These are phyloP conservation scores for Metridium senile DNA, from an alignment of 92 coral and sea anemone species.

Conservation along the genomic window DNA sequence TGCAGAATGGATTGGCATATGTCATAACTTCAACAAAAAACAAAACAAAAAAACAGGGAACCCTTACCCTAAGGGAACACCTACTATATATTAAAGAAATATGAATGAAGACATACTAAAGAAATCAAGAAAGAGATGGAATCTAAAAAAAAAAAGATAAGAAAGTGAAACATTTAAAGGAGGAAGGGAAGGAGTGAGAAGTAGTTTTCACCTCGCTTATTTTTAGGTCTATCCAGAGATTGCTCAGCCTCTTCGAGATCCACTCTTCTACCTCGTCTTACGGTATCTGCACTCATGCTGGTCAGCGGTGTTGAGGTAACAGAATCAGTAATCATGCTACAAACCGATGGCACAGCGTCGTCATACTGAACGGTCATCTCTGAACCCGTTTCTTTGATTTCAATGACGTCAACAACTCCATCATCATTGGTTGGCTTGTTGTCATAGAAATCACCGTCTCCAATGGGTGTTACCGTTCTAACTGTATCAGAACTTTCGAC, in stretches of 20 bases:
- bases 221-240: neutral
- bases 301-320: slow-evolving; percentile 13
- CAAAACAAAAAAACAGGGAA: no score
- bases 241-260: neutral
- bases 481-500: neutral
- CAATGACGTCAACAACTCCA: neutral
- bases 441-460: slow-evolving; percentile 16
- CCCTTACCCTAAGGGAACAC: no score
- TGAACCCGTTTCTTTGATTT: neutral
- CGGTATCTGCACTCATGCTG: neutral
- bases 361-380: neutral
- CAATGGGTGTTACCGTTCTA: slow-evolving; percentile 8
- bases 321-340: neutral
- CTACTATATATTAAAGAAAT: no score
- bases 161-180: no score
- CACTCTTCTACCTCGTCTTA: neutral
- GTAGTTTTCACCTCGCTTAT: neutral
- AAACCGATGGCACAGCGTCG: neutral
- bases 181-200: no score
- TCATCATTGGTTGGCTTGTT: neutral
- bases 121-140: no score
- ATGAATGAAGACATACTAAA: no score
- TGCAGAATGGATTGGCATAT: no score
- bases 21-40: no score
- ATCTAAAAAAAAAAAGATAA: no score